These are phyloP conservation scores for Nudaria mundana DNA, from an alignment of 2,888 invertebrate species.

Conservation along the genomic window DNA sequence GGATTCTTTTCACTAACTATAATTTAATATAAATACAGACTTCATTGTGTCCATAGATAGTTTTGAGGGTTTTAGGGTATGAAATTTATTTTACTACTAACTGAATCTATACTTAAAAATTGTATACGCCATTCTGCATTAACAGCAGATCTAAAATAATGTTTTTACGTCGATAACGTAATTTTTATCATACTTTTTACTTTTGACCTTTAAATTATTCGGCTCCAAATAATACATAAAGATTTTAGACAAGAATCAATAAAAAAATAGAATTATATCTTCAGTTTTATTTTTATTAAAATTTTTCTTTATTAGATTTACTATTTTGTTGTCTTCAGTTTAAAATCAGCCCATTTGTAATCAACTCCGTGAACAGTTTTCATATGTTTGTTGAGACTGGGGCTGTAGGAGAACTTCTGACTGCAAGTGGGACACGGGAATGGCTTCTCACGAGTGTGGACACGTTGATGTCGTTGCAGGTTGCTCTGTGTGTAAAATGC, in stretches of 20 bases:
- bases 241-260: conserved; percentile 22
- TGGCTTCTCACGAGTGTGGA: conserved; percentile 68
- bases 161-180: conserved; percentile 6
- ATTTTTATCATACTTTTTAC: conserved; percentile 15
- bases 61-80: conserved; percentile 21
- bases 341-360: conserved; percentile 63
- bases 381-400: conserved; percentile 74
- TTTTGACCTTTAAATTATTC: conserved; percentile 23
- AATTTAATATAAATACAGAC: conserved; percentile 5
- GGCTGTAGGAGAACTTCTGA: conserved; percentile 65
- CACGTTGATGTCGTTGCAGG: conserved; percentile 58
- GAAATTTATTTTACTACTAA: conserved; percentile 16
- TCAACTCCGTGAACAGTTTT: conserved; percentile 60
- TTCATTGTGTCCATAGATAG: conserved; percentile 11
- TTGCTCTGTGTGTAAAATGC: conserved; percentile 63
- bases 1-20: not conserved
- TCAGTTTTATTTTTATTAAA: conserved; percentile 31
- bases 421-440: conserved; percentile 64
- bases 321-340: conserved; percentile 33
- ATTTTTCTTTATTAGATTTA: conserved; percentile 24
- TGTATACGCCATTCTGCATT: not conserved
- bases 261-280: too few species aligned
- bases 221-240: conserved; percentile 5
- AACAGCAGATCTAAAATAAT: not conserved
- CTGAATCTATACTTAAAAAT: conserved; percentile 9